phyloP scores from a whole-genome alignment of 2,888 invertebrate genomes.

The Synanthedon vespiformis region DNA sequence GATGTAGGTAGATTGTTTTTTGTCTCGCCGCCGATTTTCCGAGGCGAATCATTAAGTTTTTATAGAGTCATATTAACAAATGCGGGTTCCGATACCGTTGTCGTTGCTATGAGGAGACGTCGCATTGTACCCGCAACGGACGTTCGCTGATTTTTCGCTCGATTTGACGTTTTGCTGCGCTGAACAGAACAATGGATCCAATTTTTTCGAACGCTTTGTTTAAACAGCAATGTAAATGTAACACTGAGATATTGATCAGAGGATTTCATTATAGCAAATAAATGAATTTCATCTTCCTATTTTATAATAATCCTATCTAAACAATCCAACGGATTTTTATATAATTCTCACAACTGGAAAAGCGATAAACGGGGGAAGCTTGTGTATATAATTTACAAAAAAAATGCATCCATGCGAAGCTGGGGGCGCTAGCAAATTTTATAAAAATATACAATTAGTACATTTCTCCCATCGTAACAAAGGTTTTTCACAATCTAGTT shows the following conservation, averaged over 20 bases:
- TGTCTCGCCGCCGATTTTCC: conserved; percentile 16
- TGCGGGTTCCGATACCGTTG: conserved; percentile 32
- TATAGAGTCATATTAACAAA: conserved; percentile 22
- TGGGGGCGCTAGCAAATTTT: too few species aligned
- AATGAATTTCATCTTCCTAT: neutral
- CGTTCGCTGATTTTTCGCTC: conserved; percentile 23
- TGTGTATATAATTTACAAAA: too few species aligned
- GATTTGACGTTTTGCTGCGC: conserved; percentile 24
- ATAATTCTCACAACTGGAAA: too few species aligned
- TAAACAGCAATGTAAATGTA: conserved; percentile 20
- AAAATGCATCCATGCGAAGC: too few species aligned
- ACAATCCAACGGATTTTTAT: too few species aligned
- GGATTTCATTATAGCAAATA: conserved; percentile 7
- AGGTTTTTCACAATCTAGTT: neutral
- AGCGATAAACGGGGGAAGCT: too few species aligned
- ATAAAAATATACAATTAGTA: too few species aligned
- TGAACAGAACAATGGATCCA: conserved; percentile 24
- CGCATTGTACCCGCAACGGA: conserved; percentile 7
- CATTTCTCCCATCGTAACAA: neutral
- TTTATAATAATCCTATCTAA: too few species aligned
- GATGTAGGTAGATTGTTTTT: conserved; percentile 8
- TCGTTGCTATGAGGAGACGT: conserved; percentile 11
- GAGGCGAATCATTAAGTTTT: conserved; percentile 19
- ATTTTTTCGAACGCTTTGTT: conserved; percentile 26
- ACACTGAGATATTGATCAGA: conserved; percentile 14